Base-by-base conservation (phyloP, 2,797 vertebrate genomes). In the Lophius americanus region DNA sequence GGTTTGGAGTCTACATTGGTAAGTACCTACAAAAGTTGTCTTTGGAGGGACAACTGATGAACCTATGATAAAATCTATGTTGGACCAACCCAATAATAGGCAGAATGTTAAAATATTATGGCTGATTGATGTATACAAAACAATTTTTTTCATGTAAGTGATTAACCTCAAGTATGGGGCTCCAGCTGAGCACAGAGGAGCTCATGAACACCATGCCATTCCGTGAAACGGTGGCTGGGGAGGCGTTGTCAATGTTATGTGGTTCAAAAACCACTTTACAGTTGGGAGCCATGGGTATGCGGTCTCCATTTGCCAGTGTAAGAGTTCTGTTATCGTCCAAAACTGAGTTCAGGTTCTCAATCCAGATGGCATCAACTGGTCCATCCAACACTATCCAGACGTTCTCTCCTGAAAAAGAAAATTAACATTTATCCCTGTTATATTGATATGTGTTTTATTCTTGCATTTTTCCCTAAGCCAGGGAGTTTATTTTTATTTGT, bases 151-250 rank as follows among this genome's bases (percentile, higher is more conserved):
- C 3, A 37, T 35, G 38, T 0, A n/a, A 10, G 37, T 8, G 0
- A 32, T 41, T 83, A 85, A 98, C 97, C 96, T 99, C 96, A 67
- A 99, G 94, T 75, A 98, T 93, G 11, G 97, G 96, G 64, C 93
- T 97, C 97, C 97, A 99, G 70, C 13, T 95, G 32, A 99, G 95
- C 72, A 99, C 87, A 2, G 96, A 99, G 10, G 97, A 98, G 79
- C 97, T 99, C 96, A 99, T 98, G 84, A 98, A 99, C 66, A 99
- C 97, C 96, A 99, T 99, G 14, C 98, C 97, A 49, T 99, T 99
- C 61, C 97, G 96, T 36, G 98, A 99, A 56, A 99, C 97, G 0
- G 98, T 99, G 53, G 96, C 97, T 2, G 98, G 98, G 13, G 97
- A 99, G 37, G 97, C 96, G 0, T 99, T 99, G 90, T 99, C 97